Evolutionary conservation across 2,113 vertebrate genomes (phyloP), one percentile per base, ranked within the genome.

Genomic region (Syngnathus scovelli): DNA sequence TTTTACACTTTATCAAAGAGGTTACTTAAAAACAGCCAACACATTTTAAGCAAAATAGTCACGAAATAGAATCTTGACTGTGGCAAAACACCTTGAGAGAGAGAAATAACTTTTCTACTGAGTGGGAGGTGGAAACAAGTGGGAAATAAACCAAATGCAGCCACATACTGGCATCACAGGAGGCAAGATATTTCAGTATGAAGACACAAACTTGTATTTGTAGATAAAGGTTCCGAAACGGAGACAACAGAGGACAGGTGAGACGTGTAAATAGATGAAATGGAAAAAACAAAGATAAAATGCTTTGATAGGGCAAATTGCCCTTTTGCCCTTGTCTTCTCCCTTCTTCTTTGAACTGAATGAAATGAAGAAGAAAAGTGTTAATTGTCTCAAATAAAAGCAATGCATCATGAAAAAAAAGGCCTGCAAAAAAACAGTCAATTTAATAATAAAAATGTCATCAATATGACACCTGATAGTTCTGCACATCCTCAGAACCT

Each of bases 291-390:
- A 72, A 76, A 78, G 81, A 83, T 85, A 73, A 76, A 84, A 54
- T 75, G 78, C 71, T 81, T 67, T 80, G 78, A 87, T 79, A 69
- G 69, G 52, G 52, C 69, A 71, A 78, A 72, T 81, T 75, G 76
- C 61, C 58, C 66, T 62, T 37, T 64, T 63, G 43, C 61, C 23
- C 48, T 23, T 23, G 39, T 44, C 62, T 38, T 37, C 65, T 16
- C 63, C 43, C 44, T 56, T 65, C 68, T 72, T 37, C 69, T 71
- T 61, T 75, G 48, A 74, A 65, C 64, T 49, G 27, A 67, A 62
- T 66, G 55, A 82, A 66, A 77, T 68, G 68, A 77, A 80, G 61
- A 74, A 68, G 55, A 58, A 68, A 70, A 58, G 48, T 65, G 64
- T 82, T 83, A 79, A 82, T 82, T 80, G 66, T 73, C 19, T 77